Evolutionary conservation across 1,140 invertebrate genomes (phyloP), one percentile per base, ranked within the genome.

Genomic region (Chelonus insularis): DNA sequence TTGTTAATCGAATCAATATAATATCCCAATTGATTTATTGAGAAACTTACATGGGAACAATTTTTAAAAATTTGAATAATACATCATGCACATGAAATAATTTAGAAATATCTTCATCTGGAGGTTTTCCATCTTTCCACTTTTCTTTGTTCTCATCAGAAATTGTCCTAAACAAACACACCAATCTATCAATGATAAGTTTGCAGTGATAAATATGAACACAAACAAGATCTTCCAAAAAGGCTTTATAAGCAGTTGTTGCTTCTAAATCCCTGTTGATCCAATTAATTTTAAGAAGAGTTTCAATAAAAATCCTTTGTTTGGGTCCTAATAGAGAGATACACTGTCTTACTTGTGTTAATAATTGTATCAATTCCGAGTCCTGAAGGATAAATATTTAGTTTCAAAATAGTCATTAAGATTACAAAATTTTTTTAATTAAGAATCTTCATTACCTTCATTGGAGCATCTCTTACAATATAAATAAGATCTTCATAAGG

Each of bases 171-270:
- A 88, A 88, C 39, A 81, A 70, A 34, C 72, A 58, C 32, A 89
- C 78, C 47, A 89, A 76, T 65, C 83, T 84, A 55, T 83, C 79
- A 57, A 89, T 80, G 4, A 85, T 83, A 64, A 81, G 77, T 65
- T 84, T 84, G 47, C 83, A 81, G 74, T 89, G 85, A 70, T 84
- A 83, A 65, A 83, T 85, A 56, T 89, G 86, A 12, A 85, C 83
- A 57, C 84, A 84, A 59, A 88, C 78, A 57, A 90, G 74, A 76
- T 89, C 86, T 51, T 86, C 73, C 14, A 88, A 66, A 70, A 89
- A 89, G 48, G 80, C 80, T 65, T 85, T 83, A 68, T 86, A 90
- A 37, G 82, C 80, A 43, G 72, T 66, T 11, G 83, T 79, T 14
- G 83, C 78, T 60, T 82, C 76, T n/a, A 63, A 14, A 41, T 71